Evolutionary conservation across 1,140 invertebrate species (phyloP).

Genomic region (Drosophila repleta): DNA sequence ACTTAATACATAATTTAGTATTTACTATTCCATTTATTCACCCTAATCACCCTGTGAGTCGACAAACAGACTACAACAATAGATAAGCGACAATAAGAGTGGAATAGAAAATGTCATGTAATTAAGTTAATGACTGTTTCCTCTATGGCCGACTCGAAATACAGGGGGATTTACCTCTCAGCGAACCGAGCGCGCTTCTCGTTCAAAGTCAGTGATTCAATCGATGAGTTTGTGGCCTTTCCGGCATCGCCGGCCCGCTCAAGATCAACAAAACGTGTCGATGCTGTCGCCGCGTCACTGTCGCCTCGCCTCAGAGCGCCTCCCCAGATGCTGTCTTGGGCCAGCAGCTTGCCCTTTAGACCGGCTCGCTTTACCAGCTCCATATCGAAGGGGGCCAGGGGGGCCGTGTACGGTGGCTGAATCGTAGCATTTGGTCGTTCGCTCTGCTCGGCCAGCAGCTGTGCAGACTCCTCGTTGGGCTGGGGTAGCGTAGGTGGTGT

Average conservation of each 20-base stretch:
- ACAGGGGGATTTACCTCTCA: slow-evolving; percentile 44
- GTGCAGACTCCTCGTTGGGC: slow-evolving; percentile 33
- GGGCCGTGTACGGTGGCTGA: slow-evolving; percentile 56
- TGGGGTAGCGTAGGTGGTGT: slow-evolving; percentile 10
- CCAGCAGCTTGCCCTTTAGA: slow-evolving; percentile 39
- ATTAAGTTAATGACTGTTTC: slow-evolving; percentile 65
- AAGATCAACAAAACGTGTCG: slow-evolving; percentile 47
- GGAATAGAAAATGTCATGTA: slow-evolving; percentile 12
- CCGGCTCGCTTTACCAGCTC: slow-evolving; percentile 55
- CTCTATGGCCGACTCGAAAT: slow-evolving; percentile 5
- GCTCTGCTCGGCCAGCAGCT: slow-evolving; percentile 29
- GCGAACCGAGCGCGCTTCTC: slow-evolving; percentile 59
- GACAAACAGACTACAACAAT: slow-evolving; percentile 28
- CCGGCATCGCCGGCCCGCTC: slow-evolving; percentile 38
- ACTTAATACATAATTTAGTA: not conserved
- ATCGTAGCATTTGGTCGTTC: slow-evolving; percentile 16
- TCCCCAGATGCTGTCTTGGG: slow-evolving; percentile 44
- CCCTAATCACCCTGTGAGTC: slow-evolving; percentile 56
- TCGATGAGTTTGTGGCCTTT: slow-evolving; percentile 44
- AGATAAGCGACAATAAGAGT: slow-evolving; percentile 18
- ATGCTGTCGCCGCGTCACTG: not conserved
- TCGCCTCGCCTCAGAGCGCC: not conserved
- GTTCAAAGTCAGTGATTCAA: slow-evolving; percentile 42
- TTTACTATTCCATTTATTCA: slow-evolving; percentile 17
- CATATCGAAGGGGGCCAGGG: slow-evolving; percentile 64